Base-by-base conservation (phyloP, 2,797 vertebrate genomes). In the Hydrophis major region DNA sequence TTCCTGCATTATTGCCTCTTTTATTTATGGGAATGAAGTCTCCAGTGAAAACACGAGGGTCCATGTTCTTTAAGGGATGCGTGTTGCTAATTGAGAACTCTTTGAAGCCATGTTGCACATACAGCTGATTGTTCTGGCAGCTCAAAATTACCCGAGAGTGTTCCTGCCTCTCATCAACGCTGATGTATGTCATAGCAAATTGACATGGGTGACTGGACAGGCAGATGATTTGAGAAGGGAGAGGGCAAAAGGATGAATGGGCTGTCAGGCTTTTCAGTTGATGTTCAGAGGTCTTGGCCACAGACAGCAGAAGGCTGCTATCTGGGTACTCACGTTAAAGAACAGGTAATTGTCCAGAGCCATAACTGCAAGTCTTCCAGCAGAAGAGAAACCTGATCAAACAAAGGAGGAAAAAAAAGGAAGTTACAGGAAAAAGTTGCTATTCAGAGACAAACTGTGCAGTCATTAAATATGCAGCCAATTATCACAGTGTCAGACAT, bases 121-220 rank as follows among this genome's bases (percentile, higher is more conserved):
- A 98, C 94, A 98, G 96, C 94, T 97, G 98, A 96, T 98, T 98
- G 96, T 97, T 98, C 96, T 98, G 98, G 96, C 97, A 97, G 95
- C 96, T 96, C 93, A 96, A 94, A 95, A 97, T 96, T 95, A 96
- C 95, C 88, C 96, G 95, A 96, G 96, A 97, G 95, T 96, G 96
- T 94, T 97, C 97, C 94, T 96, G 96, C 92, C 96, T 96, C 94
- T 98, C 98, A 93, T 97, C 98, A 94, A 97, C 94, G 93, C 95
- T 97, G 60, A 97, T 97, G 97, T 98, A 98, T 97, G 97, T 97
- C 95, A 97, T 97, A 95, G 96, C 89, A 78, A 96, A 93, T 94
- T 96, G 96, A 95, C 97, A 97, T 95, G 97, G 94, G 96, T 95
- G 95, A 95, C 95, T 96, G 96, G 97, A 97, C 97, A 96, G 95